Base-by-base conservation (phyloP, 2,797 vertebrate species). In the Danio tinwini region DNA sequence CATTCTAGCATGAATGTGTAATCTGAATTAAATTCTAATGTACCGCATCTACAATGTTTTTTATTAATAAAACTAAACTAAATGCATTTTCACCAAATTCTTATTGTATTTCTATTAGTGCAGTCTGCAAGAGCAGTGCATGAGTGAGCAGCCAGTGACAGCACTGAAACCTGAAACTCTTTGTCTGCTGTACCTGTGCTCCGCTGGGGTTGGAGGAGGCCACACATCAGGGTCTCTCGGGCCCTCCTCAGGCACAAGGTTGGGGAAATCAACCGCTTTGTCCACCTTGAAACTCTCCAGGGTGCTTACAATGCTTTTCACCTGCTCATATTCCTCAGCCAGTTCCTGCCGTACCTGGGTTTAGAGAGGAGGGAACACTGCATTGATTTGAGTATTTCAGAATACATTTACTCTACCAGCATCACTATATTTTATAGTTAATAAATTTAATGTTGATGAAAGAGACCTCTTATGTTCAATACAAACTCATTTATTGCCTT, bases 171-270 rank as follows among this genome's bases (percentile, higher is more conserved):
- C 5, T 29, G 29, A 29, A 29, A 29, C 1, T 29, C 29, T 29
- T 19, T 53, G 11, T 55, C 29, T 59, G 19, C 9, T 37, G 90
- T 91, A 98, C 98, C 95, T 97, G 94, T 98, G 97, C 81, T 98
- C 98, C 78, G 94, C 97, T 83, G 97, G 96, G 74, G 92, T 97
- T 49, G 97, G 98, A 21, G 97, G 96, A 0, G 98, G 97, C 97
- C 98, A 99, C 3, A 98, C 95, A 1, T 89, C 90, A 0, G 96
- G 96, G 85, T 99, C 97, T 85, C 92, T 93, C 3, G 89, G 90
- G 63, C 90, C 89, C 68, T 96, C 96, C 40, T 96, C 96, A 50
- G 90, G 90, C 65, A 89, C 95, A 75, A 93, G 93, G 29, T 93
- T 93, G 0, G 94, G 90, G 78, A 95, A 92, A 79, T 97, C 96